Percentiles rank a stretch among this genome's conserved stretches.
phyloP scores from a whole-genome alignment of 2,888 invertebrate genomes.

The Drosophila demipolita region DNA sequence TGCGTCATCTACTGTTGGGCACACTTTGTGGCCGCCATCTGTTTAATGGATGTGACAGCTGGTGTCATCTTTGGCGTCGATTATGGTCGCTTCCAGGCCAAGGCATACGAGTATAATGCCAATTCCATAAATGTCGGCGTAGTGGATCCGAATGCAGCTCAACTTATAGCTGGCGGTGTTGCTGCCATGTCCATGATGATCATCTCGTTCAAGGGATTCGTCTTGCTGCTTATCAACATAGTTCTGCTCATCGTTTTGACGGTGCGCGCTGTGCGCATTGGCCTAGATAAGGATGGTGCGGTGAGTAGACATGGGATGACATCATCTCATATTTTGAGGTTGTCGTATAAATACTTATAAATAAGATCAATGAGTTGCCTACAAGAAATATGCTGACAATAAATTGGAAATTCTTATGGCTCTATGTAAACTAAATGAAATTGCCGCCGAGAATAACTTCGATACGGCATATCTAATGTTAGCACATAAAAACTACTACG shows the following conservation, averaged over 20 bases:
- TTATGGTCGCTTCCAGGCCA: slow-evolving; percentile 72
- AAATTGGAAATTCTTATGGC: slow-evolving; percentile 4
- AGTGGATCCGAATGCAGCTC: slow-evolving; percentile 63
- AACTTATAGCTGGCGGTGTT: slow-evolving; percentile 76
- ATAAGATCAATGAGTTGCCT: slow-evolving; percentile 51
- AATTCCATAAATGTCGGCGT: slow-evolving; percentile 51
- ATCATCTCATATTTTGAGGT: slow-evolving; percentile 26
- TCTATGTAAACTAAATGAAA: slow-evolving; percentile 36
- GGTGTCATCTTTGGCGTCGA: slow-evolving; percentile 84
- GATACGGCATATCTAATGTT: slow-evolving; percentile 71
- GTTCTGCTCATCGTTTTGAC: slow-evolving; percentile 75
- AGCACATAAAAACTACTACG: slow-evolving; percentile 32
- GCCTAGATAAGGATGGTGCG: slow-evolving; percentile 65
- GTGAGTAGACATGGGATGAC: slow-evolving; percentile 65
- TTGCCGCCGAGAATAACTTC: slow-evolving; percentile 22
- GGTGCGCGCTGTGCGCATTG: slow-evolving; percentile 58
- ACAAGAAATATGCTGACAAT: slow-evolving; percentile 33
- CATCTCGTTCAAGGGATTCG: slow-evolving; percentile 85
- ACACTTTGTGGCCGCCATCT: slow-evolving; percentile 72
- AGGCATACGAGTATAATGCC: slow-evolving; percentile 65
- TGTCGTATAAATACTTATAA: slow-evolving; percentile 44
- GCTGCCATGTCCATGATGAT: slow-evolving; percentile 83
- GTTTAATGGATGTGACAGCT: slow-evolving; percentile 81
- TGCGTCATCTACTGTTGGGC: slow-evolving; percentile 81
- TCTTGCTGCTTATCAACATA: slow-evolving; percentile 85